Conservation (phyloP, 2,113 vertebrate genomes). For the Gobius niger region DNA sequence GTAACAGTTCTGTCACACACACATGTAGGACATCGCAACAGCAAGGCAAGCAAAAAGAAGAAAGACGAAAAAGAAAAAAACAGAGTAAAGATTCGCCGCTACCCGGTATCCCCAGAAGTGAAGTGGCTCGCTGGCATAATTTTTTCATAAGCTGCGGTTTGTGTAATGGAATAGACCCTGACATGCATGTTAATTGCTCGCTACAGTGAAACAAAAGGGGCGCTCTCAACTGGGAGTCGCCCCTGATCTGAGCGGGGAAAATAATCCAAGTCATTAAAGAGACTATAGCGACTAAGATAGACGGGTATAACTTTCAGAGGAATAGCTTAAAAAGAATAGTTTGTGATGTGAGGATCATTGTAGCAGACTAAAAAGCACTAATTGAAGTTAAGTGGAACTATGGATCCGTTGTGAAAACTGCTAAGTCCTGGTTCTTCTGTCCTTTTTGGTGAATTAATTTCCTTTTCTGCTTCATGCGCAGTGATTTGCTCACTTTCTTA, state of each 20-base stretch:
- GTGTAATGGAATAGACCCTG: conserved; percentile 55
- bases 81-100: conserved; percentile 45
- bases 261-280: background rate
- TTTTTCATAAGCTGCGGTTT: conserved; percentile 47
- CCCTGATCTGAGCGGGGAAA: background rate
- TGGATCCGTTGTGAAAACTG: too few relatives aligned
- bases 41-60: conserved; percentile 41
- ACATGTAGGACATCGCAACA: conserved; percentile 68
- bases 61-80: background rate
- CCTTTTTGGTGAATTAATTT: too few relatives aligned
- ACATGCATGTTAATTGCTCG: conserved; percentile 57
- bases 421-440: too few relatives aligned
- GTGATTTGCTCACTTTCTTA: too few relatives aligned
- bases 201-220: conserved; percentile 41
- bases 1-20: conserved; percentile 72
- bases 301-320: background rate
- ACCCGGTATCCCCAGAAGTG: conserved; percentile 38
- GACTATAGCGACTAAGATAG: background rate
- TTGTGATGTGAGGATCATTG: background rate
- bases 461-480: too few relatives aligned
- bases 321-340: background rate
- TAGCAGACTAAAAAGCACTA: too few relatives aligned
- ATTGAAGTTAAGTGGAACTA: too few relatives aligned
- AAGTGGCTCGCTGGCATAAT: conserved; percentile 38
- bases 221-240: conserved; percentile 23